Evolutionary conservation across 2,888 invertebrate species (phyloP).

Genomic region (Leptinotarsa haldemani): DNA sequence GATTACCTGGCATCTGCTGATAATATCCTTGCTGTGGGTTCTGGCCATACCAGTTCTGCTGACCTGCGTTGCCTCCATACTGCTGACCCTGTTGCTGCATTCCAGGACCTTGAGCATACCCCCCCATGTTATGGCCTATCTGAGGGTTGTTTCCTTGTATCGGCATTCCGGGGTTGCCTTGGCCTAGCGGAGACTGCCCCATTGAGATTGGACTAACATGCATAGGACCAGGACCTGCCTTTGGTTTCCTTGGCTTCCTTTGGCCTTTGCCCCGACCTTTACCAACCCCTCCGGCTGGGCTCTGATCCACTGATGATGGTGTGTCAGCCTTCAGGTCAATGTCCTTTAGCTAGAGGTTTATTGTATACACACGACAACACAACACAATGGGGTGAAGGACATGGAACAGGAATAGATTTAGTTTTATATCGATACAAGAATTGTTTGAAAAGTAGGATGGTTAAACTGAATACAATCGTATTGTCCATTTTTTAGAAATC

Average conservation of each 20-base stretch:
- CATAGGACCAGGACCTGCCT: constrained; percentile 61
- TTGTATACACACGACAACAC: constrained; percentile 43
- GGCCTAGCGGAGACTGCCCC: constrained; percentile 44
- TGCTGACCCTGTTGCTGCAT: constrained; percentile 61
- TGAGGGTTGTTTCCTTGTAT: constrained; percentile 31
- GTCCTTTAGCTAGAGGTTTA: constrained; percentile 65
- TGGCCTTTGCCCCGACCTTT: constrained; percentile 69
- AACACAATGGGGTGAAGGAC: constrained; percentile 24
- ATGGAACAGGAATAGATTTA: constrained; percentile 15
- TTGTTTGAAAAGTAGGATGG: too few species aligned
- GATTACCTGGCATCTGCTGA: constrained; percentile 66
- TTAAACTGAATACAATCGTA: too few species aligned
- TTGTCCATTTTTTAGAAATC: too few species aligned
- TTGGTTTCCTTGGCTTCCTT: constrained; percentile 68
- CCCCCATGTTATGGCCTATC: constrained; percentile 19
- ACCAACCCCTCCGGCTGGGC: constrained; percentile 66
- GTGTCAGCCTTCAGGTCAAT: constrained; percentile 75
- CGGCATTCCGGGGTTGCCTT: constrained; percentile 60
- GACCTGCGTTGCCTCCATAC: constrained; percentile 64
- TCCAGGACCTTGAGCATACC: constrained; percentile 53
- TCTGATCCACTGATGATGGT: constrained; percentile 77
- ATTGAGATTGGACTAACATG: constrained; percentile 51
- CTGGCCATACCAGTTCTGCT: constrained; percentile 73
- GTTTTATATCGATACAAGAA: too few species aligned
- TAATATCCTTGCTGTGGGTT: constrained; percentile 66